Evolutionary conservation across 2,113 vertebrate genomes (phyloP).

Genomic region (Aptenodytes patagonicus): DNA sequence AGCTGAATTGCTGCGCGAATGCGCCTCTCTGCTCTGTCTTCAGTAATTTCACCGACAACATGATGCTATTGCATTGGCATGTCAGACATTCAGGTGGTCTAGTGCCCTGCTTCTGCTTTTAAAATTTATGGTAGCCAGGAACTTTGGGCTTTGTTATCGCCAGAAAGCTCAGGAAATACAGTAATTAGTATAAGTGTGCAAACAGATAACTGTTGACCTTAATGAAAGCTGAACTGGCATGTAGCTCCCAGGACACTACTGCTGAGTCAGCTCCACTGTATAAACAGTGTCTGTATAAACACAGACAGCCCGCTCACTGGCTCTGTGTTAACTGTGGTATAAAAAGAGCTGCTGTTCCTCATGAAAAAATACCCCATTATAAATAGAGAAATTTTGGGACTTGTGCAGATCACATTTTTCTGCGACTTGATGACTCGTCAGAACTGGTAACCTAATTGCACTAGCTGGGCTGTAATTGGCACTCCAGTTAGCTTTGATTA

Average conservation of each 20-base stretch:
- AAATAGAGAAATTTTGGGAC: neutral
- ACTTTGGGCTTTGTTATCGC: neutral
- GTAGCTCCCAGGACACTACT: neutral
- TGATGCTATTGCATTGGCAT: neutral
- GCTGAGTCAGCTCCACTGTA: constrained; percentile 16
- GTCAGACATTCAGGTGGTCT: neutral
- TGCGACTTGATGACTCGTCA: constrained; percentile 17
- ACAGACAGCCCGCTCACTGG: neutral
- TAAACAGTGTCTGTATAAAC: no score
- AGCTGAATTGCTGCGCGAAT: neutral
- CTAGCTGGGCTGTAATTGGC: constrained; percentile 31
- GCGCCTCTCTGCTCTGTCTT: neutral
- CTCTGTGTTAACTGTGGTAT: neutral
- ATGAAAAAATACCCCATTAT: neutral
- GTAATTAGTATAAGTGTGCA: neutral
- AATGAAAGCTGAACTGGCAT: neutral
- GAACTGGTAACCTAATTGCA: constrained; percentile 32
- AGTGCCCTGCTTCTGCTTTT: neutral
- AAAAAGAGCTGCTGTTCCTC: constrained; percentile 17
- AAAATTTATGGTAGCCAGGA: neutral
- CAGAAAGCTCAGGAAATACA: neutral
- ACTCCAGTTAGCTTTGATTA: constrained; percentile 62
- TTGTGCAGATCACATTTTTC: constrained; percentile 5
- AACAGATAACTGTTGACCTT: neutral
- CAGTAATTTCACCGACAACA: neutral